Base-by-base conservation (phyloP, 2,797 vertebrate species). In the Gobio occitaniae region DNA sequence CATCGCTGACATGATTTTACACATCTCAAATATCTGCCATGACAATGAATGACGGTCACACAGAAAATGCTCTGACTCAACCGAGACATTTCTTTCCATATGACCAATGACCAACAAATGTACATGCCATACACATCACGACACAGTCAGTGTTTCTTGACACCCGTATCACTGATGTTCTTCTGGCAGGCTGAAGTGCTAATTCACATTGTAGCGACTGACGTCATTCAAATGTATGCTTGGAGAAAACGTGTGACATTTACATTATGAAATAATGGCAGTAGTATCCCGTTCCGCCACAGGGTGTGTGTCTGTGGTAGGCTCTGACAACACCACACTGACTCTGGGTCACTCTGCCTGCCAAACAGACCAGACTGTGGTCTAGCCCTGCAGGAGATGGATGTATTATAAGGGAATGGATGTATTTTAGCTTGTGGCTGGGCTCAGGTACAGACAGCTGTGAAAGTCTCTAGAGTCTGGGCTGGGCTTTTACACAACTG, bases 401-500 rank as follows among this genome's bases (percentile, higher is more conserved):
- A 81, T 79, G 75, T 44, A 72, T 74, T 74, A 63, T 78, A 38
- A 78, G 78, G 36, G 80, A 78, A 82, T 52, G 38, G 69, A 68
- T 47, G 41, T 72, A 71, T 78, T 78, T 76, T 9, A 72, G 66
- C 68, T 63, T 21, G 36, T 61, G 76, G 75, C 61, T 54, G 41
- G 79, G 74, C 66, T 84, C 71, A 76, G 63, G 69, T 68, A 82
- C 68, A 83, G 89, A 90, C 90, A 93, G 92, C 92, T 90, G 92
- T 89, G 88, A 83, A 84, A 74, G 88, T 89, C 92, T 74, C 87
- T 72, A 7, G 94, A 89, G 93, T 91, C 69, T 6, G 79, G 89
- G 90, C 90, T 90, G 93, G 93, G 93, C 90, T 92, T 93, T 76
- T 87, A 83, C 88, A 78, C 88, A 84, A 87, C 87, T 81, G 86